Evolutionary conservation across 2,888 invertebrate species (phyloP), one percentile per base, ranked within the genome.

Genomic region (Pseudoips prasinana): DNA sequence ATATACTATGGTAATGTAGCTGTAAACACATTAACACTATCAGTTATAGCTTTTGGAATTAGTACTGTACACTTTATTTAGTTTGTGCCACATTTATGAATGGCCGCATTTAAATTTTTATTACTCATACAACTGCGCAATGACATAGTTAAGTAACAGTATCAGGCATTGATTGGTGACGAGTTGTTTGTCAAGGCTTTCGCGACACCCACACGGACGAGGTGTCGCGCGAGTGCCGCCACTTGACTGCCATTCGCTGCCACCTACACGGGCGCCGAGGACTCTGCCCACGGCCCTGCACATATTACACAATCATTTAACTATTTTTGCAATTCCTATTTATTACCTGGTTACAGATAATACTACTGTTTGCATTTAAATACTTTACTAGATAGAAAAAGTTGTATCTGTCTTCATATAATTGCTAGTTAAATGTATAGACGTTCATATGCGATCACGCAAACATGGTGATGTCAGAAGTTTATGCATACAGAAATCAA

Each of bases 261-360:
- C 28, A 39, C 85, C 83, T 71, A 83, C 84, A 62, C 79, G 51
- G 61, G 56, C 60, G 51, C 62, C 58, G 72, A 80, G 78, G 76
- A 72, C 76, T 71, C 80, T 58, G 57, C 84, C 80, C 75, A 81
- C 80, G 62, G 49, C 35, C 47, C 47, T 46, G 33, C 32, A 28
- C 32, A 39, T 47, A 54, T 70, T 71, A 66, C 68, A 56, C 63
- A 71, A 73, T 49, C 26, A 29, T 43, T 39, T 39, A 56, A 52
- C 40, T 32, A 47, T 60, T 62, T 66, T 61, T 59, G 52, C 50
- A 52, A 52, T 34, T 25, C 26, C 8, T 28, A 26, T 11, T 39
- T 44, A 31, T 7, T 3, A 9, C 10, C 7, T 23, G 2, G 3
- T 8, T 9, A n/a, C n/a, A n/a, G n/a, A n/a, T n/a, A n/a, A n/a